These are phyloP conservation scores for Euclidia mi DNA, from an alignment of 2,888 invertebrate species.

Conservation along the genomic window DNA sequence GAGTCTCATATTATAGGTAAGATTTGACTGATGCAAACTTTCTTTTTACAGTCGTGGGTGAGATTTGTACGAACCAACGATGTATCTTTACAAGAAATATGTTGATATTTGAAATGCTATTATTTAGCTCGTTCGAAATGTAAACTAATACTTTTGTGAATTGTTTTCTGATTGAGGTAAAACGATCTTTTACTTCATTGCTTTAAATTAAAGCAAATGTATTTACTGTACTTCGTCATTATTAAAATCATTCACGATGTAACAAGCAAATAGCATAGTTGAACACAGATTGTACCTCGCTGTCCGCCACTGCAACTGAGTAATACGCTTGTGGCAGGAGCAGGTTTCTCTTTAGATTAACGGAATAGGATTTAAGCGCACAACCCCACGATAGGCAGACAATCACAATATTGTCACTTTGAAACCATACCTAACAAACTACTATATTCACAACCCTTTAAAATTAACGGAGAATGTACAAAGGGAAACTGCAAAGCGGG, in stretches of 20 bases:
- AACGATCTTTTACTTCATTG: no score
- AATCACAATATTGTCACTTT: constrained; percentile 8
- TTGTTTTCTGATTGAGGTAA: no score
- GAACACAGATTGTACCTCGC: no score
- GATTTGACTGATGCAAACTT: constrained; percentile 31
- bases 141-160: no score
- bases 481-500: constrained; percentile 38
- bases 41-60: constrained; percentile 19
- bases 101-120: neutral
- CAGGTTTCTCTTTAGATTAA: constrained; percentile 13
- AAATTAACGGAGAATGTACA: constrained; percentile 50
- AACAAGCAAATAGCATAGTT: no score
- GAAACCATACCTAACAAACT: neutral
- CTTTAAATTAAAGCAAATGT: no score
- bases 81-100: neutral
- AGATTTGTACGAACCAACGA: constrained; percentile 10
- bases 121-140: neutral
- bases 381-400: constrained; percentile 1
- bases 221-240: no score
- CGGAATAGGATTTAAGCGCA: no score
- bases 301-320: neutral
- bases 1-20: constrained; percentile 47
- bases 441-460: constrained; percentile 2
- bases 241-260: no score
- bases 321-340: constrained; percentile 8